A percentile compares a stretch with the other conserved stretches of the same genome.
phyloP scores from a whole-genome alignment of 2,888 invertebrate genomes.

The Sesia apiformis region DNA sequence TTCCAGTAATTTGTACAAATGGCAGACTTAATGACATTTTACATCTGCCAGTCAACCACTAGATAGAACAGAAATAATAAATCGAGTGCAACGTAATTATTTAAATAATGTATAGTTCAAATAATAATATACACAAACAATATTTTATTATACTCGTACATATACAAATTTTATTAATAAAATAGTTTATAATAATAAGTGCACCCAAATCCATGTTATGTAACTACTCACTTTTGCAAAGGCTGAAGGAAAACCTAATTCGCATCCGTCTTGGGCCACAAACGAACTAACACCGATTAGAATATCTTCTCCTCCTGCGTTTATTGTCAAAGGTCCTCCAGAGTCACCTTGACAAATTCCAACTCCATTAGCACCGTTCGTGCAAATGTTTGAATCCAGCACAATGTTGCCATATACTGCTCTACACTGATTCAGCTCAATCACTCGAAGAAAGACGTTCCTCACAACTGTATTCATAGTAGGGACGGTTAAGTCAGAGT shows the following conservation, averaged over 20 bases:
- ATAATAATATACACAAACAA: too few species aligned
- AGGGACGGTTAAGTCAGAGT: constrained; percentile 36
- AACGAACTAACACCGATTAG: constrained; percentile 54
- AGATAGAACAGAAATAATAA: too few species aligned
- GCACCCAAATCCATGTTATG: constrained; percentile 35
- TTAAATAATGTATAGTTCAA: too few species aligned
- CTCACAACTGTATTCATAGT: constrained; percentile 40
- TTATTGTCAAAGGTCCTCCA: constrained; percentile 43
- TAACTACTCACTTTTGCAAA: constrained; percentile 42
- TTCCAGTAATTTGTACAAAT: too few species aligned
- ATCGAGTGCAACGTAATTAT: too few species aligned
- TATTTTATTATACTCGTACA: too few species aligned
- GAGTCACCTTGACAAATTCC: constrained; percentile 58
- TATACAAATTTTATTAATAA: too few species aligned
- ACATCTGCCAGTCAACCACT: too few species aligned
- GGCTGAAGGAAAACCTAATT: constrained; percentile 45
- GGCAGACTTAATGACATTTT: too few species aligned
- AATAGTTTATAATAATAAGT: constrained; percentile 2
- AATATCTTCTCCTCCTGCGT: constrained; percentile 25
- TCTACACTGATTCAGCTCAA: constrained; percentile 30
- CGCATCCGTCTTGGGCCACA: constrained; percentile 45
- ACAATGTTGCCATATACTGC: constrained; percentile 29
- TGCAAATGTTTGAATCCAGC: constrained; percentile 46
- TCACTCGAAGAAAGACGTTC: constrained; percentile 36
- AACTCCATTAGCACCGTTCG: constrained; percentile 42